phyloP scores from a whole-genome alignment of 2,888 invertebrate species.

The Ommatoiulus sabulosus region DNA sequence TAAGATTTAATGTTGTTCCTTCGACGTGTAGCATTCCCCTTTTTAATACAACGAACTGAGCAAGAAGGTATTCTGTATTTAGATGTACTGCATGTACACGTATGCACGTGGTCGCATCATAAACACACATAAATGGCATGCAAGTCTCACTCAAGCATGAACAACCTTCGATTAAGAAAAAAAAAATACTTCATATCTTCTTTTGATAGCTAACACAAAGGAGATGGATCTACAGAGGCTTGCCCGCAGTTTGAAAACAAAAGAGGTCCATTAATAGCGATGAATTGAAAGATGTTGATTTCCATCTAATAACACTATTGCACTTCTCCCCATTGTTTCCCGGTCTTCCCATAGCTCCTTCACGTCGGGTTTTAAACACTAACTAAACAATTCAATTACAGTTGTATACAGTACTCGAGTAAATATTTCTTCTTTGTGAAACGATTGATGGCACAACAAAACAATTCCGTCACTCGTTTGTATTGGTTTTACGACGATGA shows the following conservation, averaged over 20 bases:
- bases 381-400: conserved; percentile 14
- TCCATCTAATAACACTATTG: conserved; percentile 11
- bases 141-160: background rate
- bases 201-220: background rate
- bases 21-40: too few relatives aligned
- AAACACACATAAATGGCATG: background rate
- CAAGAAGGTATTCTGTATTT: too few relatives aligned
- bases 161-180: conserved; percentile 2
- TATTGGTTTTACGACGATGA: background rate
- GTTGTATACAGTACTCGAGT: conserved; percentile 12
- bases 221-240: background rate
- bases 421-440: conserved; percentile 19
- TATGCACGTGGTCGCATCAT: background rate
- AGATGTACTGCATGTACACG: too few relatives aligned
- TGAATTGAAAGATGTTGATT: background rate
- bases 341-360: background rate
- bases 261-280: conserved; percentile 3
- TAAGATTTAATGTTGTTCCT: too few relatives aligned
- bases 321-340: conserved; percentile 3
- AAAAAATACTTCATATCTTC: background rate
- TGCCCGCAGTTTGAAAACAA: conserved; percentile 2
- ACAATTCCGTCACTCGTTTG: background rate
- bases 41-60: too few relatives aligned
- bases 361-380: background rate
- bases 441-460: conserved; percentile 12